Conservation (phyloP, 1,140 invertebrate genomes). For the Drosophila pachea region DNA sequence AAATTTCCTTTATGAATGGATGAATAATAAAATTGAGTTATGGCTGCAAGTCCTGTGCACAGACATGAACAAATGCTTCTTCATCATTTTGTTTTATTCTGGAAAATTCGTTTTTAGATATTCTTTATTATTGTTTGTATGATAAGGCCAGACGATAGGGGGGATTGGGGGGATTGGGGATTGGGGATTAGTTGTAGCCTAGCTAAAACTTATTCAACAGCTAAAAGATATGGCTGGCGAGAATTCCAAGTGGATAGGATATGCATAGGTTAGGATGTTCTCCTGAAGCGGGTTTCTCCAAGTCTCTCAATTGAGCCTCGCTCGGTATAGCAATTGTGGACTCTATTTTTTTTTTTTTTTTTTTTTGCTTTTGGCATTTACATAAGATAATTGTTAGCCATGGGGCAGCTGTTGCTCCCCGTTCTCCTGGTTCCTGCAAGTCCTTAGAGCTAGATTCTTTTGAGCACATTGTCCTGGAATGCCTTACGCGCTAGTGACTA, state of each 20-base stretch:
- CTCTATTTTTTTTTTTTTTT: slow-evolving; percentile 26
- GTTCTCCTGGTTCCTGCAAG: slow-evolving; percentile 4
- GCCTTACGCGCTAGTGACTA: slow-evolving; percentile 61
- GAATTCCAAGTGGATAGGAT: too few species aligned
- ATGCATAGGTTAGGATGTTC: slow-evolving; percentile 14
- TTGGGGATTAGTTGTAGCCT: slow-evolving; percentile 32
- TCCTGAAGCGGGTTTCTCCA: slow-evolving; percentile 20
- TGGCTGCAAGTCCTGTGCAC: too few species aligned
- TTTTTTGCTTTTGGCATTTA: slow-evolving; percentile 64
- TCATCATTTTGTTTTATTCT: too few species aligned
- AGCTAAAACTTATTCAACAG: slow-evolving; percentile 25
- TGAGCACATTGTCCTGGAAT: slow-evolving; percentile 66
- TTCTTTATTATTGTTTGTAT: too few species aligned
- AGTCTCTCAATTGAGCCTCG: slow-evolving; percentile 64
- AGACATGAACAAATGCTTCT: too few species aligned
- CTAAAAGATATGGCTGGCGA: background rate
- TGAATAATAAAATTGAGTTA: background rate
- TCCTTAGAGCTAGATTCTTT: slow-evolving; percentile 33
- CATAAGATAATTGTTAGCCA: slow-evolving; percentile 61
- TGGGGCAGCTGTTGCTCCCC: slow-evolving; percentile 20
- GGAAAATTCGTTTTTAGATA: too few species aligned
- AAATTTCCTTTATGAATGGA: too few species aligned
- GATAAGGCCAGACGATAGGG: too few species aligned
- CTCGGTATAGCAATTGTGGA: slow-evolving; percentile 44
- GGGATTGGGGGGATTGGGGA: too few species aligned